These are phyloP conservation scores for Pseudopleuronectes americanus DNA, from an alignment of 2,797 vertebrate genomes.

Conservation along the genomic window DNA sequence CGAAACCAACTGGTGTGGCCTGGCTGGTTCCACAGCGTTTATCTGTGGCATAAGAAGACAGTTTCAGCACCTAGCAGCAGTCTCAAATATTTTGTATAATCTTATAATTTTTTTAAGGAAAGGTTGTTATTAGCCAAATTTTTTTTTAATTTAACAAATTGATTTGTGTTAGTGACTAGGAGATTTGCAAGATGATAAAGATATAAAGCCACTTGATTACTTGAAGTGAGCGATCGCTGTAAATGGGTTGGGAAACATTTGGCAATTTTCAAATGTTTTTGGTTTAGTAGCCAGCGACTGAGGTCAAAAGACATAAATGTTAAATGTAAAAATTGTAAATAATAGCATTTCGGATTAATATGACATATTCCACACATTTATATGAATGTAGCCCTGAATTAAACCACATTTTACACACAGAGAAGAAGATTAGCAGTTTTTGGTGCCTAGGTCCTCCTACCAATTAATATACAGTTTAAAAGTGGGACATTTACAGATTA, in stretches of 20 bases:
- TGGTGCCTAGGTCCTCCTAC: not conserved
- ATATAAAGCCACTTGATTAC: no score
- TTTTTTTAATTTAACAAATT: no score
- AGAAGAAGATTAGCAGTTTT: not conserved
- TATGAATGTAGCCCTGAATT: not conserved
- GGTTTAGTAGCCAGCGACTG: no score
- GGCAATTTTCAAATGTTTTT: no score
- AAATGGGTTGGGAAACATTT: no score
- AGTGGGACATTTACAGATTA: conserved; percentile 67
- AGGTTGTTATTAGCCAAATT: not conserved
- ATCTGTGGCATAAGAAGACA: conserved; percentile 41
- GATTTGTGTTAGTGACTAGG: no score
- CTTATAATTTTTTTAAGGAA: not conserved
- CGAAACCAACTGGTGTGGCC: conserved; percentile 7
- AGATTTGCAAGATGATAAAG: not conserved
- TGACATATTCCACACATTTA: not conserved
- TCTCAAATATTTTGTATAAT: not conserved
- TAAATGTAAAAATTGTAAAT: not conserved
- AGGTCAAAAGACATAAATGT: no score
- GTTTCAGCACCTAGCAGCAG: not conserved
- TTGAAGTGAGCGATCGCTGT: no score
- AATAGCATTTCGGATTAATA: not conserved
- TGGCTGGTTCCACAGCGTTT: not conserved
- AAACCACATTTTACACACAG: not conserved
- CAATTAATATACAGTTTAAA: not conserved